phyloP scores from a whole-genome alignment of 2,888 invertebrate species.

The Tuberolachnus salignus region DNA sequence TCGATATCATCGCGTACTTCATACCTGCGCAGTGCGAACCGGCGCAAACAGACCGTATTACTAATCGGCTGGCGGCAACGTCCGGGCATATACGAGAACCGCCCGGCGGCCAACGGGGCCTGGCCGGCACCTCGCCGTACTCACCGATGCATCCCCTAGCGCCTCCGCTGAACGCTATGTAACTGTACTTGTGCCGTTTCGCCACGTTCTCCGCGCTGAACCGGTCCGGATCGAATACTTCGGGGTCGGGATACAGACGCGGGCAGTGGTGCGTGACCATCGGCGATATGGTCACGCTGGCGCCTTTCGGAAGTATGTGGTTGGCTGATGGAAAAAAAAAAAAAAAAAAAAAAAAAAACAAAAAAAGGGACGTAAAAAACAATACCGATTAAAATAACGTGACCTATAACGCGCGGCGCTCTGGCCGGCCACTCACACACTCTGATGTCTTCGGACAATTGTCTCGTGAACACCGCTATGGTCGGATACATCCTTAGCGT shows the following conservation, averaged over 20 bases:
- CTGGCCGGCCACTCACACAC: constrained; percentile 56
- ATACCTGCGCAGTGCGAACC: constrained; percentile 57
- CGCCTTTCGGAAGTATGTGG: constrained; percentile 57
- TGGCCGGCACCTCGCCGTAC: too few species aligned
- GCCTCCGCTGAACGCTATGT: constrained; percentile 59
- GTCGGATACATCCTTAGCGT: constrained; percentile 58
- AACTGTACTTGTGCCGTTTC: constrained; percentile 58
- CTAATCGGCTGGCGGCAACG: too few species aligned
- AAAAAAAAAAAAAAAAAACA: too few species aligned
- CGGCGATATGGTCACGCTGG: constrained; percentile 57
- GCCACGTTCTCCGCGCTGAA: constrained; percentile 56
- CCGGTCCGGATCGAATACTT: constrained; percentile 58
- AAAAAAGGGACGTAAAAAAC: too few species aligned
- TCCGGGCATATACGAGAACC: too few species aligned
- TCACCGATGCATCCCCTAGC: constrained; percentile 58
- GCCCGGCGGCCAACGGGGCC: too few species aligned
- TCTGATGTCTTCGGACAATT: constrained; percentile 57
- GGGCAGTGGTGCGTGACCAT: constrained; percentile 57
- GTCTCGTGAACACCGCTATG: constrained; percentile 57
- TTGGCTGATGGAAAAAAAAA: constrained; percentile 18
- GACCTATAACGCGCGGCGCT: too few species aligned
- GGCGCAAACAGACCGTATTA: too few species aligned
- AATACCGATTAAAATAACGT: too few species aligned
- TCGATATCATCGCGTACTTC: constrained; percentile 58
- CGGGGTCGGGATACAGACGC: constrained; percentile 57